Evolutionary conservation across 2,888 invertebrate species (phyloP), one percentile per base, ranked within the genome.

Genomic region (Xylota sylvarum): DNA sequence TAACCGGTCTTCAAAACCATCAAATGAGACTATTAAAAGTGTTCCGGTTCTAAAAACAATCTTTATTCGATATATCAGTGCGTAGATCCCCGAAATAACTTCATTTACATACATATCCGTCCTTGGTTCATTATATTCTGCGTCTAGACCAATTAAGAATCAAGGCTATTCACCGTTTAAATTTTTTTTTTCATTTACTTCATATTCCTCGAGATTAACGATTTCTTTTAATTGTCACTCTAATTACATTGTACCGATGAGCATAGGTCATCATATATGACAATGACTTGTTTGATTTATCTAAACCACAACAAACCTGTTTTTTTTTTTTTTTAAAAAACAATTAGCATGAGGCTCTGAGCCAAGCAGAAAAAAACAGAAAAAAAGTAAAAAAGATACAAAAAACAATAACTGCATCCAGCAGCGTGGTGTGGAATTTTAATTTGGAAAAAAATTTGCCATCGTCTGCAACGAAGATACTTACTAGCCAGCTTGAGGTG

Each of bases 381-480:
- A 40, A 69, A 37, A 12, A 5, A 48, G 14, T 4, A 65, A 30
- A 19, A 48, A 9, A 48, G 14, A 64, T 37, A 69, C 55, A 43
- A 32, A n/a, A 58, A 48, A 14, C 5, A 37, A 55, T 40, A 43
- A 52, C 37, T 77, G 67, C 69, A 69, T 60, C 69, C 67, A 10
- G 19, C 67, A 10, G 19, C 19, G 55, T 46, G 64, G 40, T 32
- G 27, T 35, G 62, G 55, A 62, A 56, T 65, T 19, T 76, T 65
- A 64, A 46, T 72, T 73, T 14, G 12, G 46, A 46, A n/a, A 17
- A 35, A 46, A 48, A 43, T 69, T 55, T 56, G 64, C 70, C 55
- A 46, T 5, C 62, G 62, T 70, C 62, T 52, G 70, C 78, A 78
- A 67, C 35, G 23, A 79, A 62, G 55, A 52, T 46, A 60, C 50